phyloP scores from a whole-genome alignment of 2,888 invertebrate genomes.

The Tenthredo distinguenda region DNA sequence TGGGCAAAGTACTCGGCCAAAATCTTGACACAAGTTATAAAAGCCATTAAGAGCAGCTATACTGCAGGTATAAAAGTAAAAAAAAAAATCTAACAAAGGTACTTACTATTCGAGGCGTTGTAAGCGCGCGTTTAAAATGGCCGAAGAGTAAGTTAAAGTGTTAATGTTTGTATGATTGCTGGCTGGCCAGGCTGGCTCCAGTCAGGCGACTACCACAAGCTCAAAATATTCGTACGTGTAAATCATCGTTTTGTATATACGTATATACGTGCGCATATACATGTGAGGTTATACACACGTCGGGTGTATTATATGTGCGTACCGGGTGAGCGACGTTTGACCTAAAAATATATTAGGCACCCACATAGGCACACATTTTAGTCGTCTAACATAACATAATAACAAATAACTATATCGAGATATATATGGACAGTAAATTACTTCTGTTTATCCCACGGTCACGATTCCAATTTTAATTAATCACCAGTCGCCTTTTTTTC shows the following conservation, averaged over 20 bases:
- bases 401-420: neutral
- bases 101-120: conserved; percentile 1
- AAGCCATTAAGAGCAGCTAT: neutral
- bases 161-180: conserved; percentile 72
- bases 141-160: conserved; percentile 53
- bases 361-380: neutral
- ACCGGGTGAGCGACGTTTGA: conserved; percentile 44
- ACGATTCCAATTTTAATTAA: neutral
- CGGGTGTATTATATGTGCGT: neutral
- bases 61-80: neutral
- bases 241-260: conserved; percentile 22
- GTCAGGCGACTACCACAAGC: conserved; percentile 62
- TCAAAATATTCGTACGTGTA: conserved; percentile 8
- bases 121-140: neutral
- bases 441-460: neutral
- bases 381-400: neutral
- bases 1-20: neutral
- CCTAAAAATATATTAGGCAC: conserved; percentile 47
- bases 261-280: neutral
- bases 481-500: neutral
- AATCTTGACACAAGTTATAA: neutral
- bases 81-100: neutral
- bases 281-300: neutral
- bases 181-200: conserved; percentile 68
- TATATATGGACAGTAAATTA: neutral